These are phyloP conservation scores for Regulus satrapa DNA, from an alignment of 2,113 vertebrate genomes.

Conservation along the genomic window DNA sequence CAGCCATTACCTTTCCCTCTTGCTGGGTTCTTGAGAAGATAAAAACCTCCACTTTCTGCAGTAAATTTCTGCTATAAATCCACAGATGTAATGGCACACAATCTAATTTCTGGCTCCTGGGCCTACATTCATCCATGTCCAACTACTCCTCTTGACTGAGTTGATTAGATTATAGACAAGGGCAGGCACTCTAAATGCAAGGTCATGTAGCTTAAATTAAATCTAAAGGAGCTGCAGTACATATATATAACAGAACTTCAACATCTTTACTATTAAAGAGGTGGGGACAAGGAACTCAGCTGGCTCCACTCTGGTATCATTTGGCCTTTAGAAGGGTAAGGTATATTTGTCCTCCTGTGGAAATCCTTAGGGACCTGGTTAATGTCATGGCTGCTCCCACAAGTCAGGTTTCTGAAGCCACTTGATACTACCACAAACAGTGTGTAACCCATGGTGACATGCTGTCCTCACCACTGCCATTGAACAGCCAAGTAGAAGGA, in stretches of 20 bases:
- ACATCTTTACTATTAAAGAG: neutral
- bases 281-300: neutral
- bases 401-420: neutral
- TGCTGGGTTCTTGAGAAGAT: neutral
- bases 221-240: constrained; percentile 7
- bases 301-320: neutral
- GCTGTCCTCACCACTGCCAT: neutral
- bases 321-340: neutral
- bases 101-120: constrained; percentile 47
- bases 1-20: constrained; percentile 2
- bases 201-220: constrained; percentile 51
- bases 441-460: no score
- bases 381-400: neutral
- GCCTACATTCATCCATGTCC: constrained; percentile 37
- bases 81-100: constrained; percentile 37
- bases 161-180: constrained; percentile 53
- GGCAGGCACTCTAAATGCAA: constrained; percentile 39
- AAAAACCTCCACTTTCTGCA: constrained; percentile 10
- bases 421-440: neutral
- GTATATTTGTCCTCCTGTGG: neutral
- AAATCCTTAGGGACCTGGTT: neutral
- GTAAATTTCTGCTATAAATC: constrained; percentile 57
- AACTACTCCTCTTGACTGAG: constrained; percentile 43
- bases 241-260: neutral
- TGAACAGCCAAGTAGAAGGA: neutral